A percentile compares a stretch with the other conserved stretches of the same genome.
Evolutionary conservation across 2,113 vertebrate genomes (phyloP).

Genomic region (Melanostigma gelatinosum): DNA sequence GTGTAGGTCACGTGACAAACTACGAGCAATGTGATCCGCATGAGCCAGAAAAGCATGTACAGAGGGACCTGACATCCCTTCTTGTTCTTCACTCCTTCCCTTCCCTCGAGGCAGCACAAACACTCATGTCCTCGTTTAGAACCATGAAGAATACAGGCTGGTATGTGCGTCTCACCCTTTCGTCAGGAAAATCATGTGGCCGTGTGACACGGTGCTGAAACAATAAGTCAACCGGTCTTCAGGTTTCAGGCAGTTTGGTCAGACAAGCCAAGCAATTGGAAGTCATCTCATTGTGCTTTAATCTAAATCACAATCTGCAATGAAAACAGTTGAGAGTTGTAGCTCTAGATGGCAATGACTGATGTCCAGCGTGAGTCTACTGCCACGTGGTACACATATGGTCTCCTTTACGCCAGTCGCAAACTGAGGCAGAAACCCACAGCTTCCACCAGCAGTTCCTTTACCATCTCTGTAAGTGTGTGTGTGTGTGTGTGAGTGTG

Average conservation of each 20-base stretch:
- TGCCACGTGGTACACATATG: not conserved
- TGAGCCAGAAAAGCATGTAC: slow-evolving; percentile 27
- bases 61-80: slow-evolving; percentile 26
- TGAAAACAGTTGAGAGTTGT: not conserved
- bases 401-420: not conserved
- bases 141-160: slow-evolving; percentile 3
- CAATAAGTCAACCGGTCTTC: not conserved
- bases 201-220: not conserved
- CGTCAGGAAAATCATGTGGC: not conserved
- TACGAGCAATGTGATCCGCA: slow-evolving; percentile 31
- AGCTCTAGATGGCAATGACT: not conserved
- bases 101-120: slow-evolving; percentile 1
- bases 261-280: not conserved
- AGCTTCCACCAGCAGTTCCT: not conserved
- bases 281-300: not conserved
- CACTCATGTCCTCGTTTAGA: slow-evolving; percentile 10
- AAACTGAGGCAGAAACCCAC: slow-evolving; percentile 21
- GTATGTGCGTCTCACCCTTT: slow-evolving; percentile 13
- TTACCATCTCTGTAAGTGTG: slow-evolving; percentile 7
- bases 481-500: slow-evolving; percentile 8
- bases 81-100: slow-evolving; percentile 6
- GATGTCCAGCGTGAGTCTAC: not conserved
- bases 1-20: slow-evolving; percentile 59
- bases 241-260: not conserved
- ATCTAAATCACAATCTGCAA: not conserved